Evolutionary conservation across 2,113 vertebrate genomes (phyloP).

Genomic region (Hiodon alosoides): DNA sequence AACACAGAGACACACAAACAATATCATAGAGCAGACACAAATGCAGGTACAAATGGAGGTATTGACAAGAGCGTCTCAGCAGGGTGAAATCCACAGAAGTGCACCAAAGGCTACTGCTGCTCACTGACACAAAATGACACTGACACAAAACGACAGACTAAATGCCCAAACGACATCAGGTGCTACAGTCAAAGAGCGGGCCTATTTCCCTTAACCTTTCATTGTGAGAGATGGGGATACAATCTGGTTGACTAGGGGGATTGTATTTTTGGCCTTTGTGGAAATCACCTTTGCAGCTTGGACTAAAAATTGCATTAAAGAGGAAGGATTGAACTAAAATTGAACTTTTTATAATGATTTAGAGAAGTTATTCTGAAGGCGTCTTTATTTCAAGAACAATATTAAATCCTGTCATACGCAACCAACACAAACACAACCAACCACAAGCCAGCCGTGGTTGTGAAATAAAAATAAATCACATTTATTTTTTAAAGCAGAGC

Average conservation of each 20-base stretch:
- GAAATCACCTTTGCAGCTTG: constrained; percentile 32
- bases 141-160: neutral
- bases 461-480: too few species aligned
- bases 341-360: neutral
- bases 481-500: too few species aligned
- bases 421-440: neutral
- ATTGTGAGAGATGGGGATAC: neutral
- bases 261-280: constrained; percentile 3
- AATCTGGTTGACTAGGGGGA: neutral
- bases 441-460: neutral
- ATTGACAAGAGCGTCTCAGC: too few species aligned
- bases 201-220: neutral
- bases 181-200: neutral
- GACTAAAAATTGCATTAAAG: constrained; percentile 27
- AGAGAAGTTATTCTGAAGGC: constrained; percentile 9
- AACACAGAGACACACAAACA: constrained; percentile 14
- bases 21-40: neutral
- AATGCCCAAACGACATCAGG: neutral
- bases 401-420: neutral
- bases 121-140: too few species aligned
- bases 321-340: constrained; percentile 29
- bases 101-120: too few species aligned
- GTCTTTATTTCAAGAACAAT: constrained; percentile 1
- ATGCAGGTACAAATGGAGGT: neutral
- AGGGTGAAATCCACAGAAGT: neutral